phyloP scores from a whole-genome alignment of 2,113 vertebrate species.

The Boleophthalmus pectinirostris region DNA sequence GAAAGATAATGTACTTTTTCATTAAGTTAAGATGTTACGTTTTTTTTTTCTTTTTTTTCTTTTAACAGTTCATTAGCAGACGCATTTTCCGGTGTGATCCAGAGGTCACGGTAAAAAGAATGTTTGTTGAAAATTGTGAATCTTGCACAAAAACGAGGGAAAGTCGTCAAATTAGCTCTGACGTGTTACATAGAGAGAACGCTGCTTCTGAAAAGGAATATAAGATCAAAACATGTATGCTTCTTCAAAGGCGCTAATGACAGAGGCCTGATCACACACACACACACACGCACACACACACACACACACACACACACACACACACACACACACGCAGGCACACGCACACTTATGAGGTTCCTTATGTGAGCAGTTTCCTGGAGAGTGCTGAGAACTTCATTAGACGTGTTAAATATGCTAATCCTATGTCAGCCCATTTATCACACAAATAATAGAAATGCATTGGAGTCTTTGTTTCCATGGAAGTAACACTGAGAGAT shows the following conservation, averaged over 20 bases:
- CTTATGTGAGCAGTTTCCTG: conserved; percentile 35
- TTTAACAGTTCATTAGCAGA: not conserved
- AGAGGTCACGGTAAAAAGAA: conserved; percentile 20
- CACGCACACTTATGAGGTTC: conserved; percentile 30
- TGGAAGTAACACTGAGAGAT: not conserved
- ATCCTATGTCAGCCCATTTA: not conserved
- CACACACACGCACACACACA: no score
- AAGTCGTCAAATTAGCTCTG: conserved; percentile 22
- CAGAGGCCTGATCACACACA: conserved; percentile 41
- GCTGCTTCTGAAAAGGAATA: conserved; percentile 48
- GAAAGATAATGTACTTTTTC: no score
- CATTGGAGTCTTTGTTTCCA: not conserved
- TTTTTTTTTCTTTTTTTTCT: not conserved
- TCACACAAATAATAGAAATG: not conserved
- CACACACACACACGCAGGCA: no score
- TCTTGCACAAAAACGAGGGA: conserved; percentile 5
- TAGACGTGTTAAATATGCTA: not conserved
- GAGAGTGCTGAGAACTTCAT: conserved; percentile 17
- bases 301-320: no score
- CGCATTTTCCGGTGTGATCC: conserved; percentile 1
- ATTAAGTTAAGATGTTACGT: no score
- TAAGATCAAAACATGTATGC: conserved; percentile 45
- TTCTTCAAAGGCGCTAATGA: conserved; percentile 44
- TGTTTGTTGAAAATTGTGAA: not conserved
- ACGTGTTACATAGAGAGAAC: conserved; percentile 32